These are phyloP conservation scores for Amphipoea lucens DNA, from an alignment of 2,888 invertebrate genomes.

Conservation along the genomic window DNA sequence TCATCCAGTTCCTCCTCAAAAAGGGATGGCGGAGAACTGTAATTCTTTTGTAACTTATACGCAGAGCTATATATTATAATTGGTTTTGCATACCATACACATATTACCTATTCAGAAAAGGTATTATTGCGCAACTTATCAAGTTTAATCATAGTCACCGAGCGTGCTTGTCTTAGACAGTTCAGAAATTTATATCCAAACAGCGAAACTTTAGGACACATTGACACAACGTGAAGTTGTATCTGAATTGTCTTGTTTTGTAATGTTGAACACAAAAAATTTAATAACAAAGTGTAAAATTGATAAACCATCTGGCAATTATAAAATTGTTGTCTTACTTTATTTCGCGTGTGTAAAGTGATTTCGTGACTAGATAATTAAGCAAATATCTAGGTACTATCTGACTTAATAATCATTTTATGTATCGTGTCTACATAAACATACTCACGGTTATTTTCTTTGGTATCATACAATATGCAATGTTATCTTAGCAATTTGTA, in stretches of 20 bases:
- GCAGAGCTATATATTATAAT: neutral
- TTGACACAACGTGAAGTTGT: slow-evolving; percentile 13
- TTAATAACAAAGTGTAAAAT: slow-evolving; percentile 31
- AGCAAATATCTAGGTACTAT: slow-evolving; percentile 34
- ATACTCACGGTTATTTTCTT: slow-evolving; percentile 23
- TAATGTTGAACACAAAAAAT: slow-evolving; percentile 21
- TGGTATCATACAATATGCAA: slow-evolving; percentile 6
- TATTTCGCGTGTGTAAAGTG: slow-evolving; percentile 39
- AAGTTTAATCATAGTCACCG: slow-evolving; percentile 21
- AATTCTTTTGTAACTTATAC: neutral
- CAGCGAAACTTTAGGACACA: slow-evolving; percentile 22
- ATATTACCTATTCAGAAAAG: neutral
- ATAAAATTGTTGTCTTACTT: slow-evolving; percentile 26
- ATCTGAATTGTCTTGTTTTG: slow-evolving; percentile 18
- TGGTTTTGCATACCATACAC: neutral
- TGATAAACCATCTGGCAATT: slow-evolving; percentile 43
- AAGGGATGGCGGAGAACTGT: neutral
- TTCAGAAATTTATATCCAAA: slow-evolving; percentile 45
- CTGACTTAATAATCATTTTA: slow-evolving; percentile 22
- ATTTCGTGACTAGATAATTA: slow-evolving; percentile 51
- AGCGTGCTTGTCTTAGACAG: slow-evolving; percentile 21
- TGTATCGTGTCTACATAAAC: slow-evolving; percentile 29
- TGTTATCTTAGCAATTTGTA: slow-evolving; percentile 27
- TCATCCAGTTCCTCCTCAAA: neutral
- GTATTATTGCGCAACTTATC: slow-evolving; percentile 9